Conservation (phyloP, 2,113 vertebrate species). For the Urocolius indicus region DNA sequence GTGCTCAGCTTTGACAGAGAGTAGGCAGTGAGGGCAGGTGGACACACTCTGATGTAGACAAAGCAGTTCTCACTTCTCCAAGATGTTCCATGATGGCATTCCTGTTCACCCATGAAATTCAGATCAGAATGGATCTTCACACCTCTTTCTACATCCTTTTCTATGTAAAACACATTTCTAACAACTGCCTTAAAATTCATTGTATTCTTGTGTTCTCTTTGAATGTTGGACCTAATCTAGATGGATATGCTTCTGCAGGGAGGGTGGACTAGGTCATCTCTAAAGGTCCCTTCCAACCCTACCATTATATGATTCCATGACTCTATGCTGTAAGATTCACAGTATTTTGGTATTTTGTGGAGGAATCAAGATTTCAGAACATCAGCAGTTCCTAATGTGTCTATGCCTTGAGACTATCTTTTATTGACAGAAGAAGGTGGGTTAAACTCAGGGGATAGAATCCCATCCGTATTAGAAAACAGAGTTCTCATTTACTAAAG, state of each 20-base stretch:
- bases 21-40: background rate
- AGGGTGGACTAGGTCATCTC: no score
- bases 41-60: accelerated
- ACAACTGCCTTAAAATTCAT: background rate
- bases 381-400: background rate
- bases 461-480: background rate
- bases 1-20: background rate
- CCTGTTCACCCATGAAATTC: background rate
- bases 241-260: no score
- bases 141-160: background rate
- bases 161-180: background rate
- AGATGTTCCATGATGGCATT: background rate
- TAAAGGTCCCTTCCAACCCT: no score
- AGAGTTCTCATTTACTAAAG: background rate
- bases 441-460: background rate
- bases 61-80: background rate
- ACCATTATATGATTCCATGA: no score
- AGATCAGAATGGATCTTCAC: background rate
- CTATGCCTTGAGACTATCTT: background rate
- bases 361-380: background rate
- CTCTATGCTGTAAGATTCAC: background rate
- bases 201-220: background rate
- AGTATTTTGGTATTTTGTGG: background rate
- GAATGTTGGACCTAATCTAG: no score
- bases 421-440: background rate